Conservation (phyloP, 2,113 vertebrate species). For the Vanacampus margaritifer region DNA sequence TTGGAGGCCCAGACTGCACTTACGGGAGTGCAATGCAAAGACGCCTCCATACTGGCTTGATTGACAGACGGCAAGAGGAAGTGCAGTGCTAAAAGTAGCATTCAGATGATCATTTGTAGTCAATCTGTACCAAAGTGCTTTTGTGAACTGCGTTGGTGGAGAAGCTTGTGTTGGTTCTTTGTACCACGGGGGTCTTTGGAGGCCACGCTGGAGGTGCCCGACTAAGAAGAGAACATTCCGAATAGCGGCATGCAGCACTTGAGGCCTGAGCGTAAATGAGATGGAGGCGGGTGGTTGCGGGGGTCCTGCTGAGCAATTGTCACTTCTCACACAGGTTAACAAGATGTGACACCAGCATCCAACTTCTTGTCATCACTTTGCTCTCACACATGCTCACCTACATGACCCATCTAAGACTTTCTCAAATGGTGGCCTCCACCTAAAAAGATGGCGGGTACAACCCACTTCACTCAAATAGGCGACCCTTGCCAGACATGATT, state of each 20-base stretch:
- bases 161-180: constrained; percentile 42
- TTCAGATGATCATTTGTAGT: constrained; percentile 20
- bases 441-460: not conserved
- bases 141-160: constrained; percentile 31
- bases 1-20: constrained; percentile 7
- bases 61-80: constrained; percentile 32
- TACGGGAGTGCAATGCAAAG: not conserved
- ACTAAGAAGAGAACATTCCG: constrained; percentile 62
- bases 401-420: constrained; percentile 10
- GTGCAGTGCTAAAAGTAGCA: constrained; percentile 9
- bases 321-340: constrained; percentile 58
- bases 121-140: constrained; percentile 33
- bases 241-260: constrained; percentile 65
- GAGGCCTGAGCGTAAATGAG: constrained; percentile 40
- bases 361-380: constrained; percentile 9
- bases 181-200: constrained; percentile 37
- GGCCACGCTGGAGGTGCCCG: constrained; percentile 41
- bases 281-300: constrained; percentile 21
- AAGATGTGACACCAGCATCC: constrained; percentile 45
- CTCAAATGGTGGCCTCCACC: not conserved
- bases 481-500: no score
- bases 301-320: constrained; percentile 65
- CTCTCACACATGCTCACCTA: constrained; percentile 6
- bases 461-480: not conserved
- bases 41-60: constrained; percentile 14